Evolutionary conservation across 2,888 invertebrate genomes (phyloP).

Genomic region (Epirrita christyi): DNA sequence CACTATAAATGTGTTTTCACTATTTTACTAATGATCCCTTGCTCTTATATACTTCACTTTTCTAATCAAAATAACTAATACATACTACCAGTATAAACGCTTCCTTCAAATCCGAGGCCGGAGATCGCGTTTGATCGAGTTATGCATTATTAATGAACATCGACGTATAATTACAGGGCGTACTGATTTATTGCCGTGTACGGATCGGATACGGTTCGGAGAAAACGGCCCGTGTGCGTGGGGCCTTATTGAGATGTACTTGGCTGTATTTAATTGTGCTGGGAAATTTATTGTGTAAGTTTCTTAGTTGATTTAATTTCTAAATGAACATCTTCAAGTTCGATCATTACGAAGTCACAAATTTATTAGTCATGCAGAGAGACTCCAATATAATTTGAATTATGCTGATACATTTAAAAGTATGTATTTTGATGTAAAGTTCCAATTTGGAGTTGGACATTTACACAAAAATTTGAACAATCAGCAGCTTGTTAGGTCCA

Average conservation of each 20-base stretch:
- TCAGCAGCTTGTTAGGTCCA: too few relatives aligned
- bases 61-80: conserved; percentile 5
- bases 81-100: conserved; percentile 43
- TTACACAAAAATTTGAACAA: too few relatives aligned
- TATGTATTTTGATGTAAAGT: too few relatives aligned
- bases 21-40: too few relatives aligned
- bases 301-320: not conserved
- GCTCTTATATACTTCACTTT: too few relatives aligned
- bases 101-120: conserved; percentile 41
- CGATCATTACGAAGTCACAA: too few relatives aligned
- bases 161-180: conserved; percentile 74
- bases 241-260: conserved; percentile 41
- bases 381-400: too few relatives aligned
- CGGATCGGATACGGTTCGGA: conserved; percentile 34
- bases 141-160: conserved; percentile 82
- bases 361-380: too few relatives aligned
- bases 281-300: conserved; percentile 21
- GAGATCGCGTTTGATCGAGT: conserved; percentile 73
- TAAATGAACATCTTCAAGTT: too few relatives aligned
- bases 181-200: conserved; percentile 62
- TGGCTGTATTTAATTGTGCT: conserved; percentile 24
- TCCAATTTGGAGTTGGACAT: too few relatives aligned
- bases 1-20: too few relatives aligned
- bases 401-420: too few relatives aligned
- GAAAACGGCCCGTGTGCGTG: conserved; percentile 37